These are phyloP conservation scores for Philereme vetulata DNA, from an alignment of 2,888 invertebrate species.

Conservation along the genomic window DNA sequence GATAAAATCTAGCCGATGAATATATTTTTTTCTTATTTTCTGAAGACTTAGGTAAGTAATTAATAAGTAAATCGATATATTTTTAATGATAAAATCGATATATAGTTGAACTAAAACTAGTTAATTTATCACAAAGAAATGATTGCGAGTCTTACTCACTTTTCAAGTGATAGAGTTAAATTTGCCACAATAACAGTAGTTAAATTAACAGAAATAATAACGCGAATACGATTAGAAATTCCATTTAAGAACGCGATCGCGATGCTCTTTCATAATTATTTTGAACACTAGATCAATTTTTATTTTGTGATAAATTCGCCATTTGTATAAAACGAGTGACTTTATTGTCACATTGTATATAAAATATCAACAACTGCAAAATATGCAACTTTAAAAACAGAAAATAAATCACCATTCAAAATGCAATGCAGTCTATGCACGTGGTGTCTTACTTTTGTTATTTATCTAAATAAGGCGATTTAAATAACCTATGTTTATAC, in stretches of 20 bases:
- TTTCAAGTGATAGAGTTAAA: conserved; percentile 38
- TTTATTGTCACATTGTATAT: conserved; percentile 33
- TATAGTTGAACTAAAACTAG: conserved; percentile 38
- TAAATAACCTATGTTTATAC: conserved; percentile 64
- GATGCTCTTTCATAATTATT: conserved; percentile 26
- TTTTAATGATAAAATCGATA: conserved; percentile 31
- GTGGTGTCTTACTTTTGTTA: conserved; percentile 65
- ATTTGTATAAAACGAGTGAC: conserved; percentile 36
- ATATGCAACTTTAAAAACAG: conserved; percentile 50
- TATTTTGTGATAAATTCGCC: conserved; percentile 53
- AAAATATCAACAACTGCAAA: conserved; percentile 59
- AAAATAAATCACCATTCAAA: conserved; percentile 68
- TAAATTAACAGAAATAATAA: conserved; percentile 26
- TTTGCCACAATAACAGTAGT: conserved; percentile 34
- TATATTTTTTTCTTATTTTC: conserved; percentile 35
- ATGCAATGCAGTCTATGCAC: conserved; percentile 79
- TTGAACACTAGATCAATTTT: conserved; percentile 40
- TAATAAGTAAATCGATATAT: conserved; percentile 30
- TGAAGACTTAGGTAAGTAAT: conserved; percentile 11
- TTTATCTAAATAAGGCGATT: conserved; percentile 70
- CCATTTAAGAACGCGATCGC: conserved; percentile 20
- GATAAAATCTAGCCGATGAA: conserved; percentile 47
- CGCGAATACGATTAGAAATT: conserved; percentile 22
- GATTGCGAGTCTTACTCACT: conserved; percentile 42
- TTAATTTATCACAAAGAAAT: conserved; percentile 45